A percentile compares a stretch with the other conserved stretches of the same genome.
Conservation (phyloP, 1,140 invertebrate genomes). For the Acromyrmex heyeri region DNA sequence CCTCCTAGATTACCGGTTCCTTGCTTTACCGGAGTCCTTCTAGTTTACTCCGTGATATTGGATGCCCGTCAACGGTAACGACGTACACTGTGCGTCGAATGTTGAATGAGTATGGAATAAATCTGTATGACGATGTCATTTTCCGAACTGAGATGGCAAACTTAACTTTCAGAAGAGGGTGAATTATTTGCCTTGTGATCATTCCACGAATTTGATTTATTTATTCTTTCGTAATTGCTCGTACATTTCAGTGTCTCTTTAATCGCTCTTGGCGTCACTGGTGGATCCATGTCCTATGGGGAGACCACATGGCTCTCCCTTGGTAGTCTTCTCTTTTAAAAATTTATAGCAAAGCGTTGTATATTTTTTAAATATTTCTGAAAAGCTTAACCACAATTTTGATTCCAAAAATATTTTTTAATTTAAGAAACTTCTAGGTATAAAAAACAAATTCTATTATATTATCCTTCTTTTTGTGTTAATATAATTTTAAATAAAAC, state of each 20-base stretch:
- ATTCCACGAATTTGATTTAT: background rate
- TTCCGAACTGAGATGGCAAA: background rate
- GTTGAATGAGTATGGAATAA: background rate
- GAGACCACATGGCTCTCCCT: too few species aligned
- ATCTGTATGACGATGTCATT: background rate
- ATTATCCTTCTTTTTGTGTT: too few species aligned
- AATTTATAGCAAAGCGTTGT: too few species aligned
- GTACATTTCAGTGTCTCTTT: background rate
- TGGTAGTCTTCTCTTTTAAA: too few species aligned
- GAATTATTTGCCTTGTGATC: background rate
- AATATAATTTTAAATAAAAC: too few species aligned
- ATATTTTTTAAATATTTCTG: too few species aligned
- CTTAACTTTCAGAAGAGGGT: background rate
- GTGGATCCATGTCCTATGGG: too few species aligned
- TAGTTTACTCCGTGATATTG: conserved; percentile 20
- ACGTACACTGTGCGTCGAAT: background rate
- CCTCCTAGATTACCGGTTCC: conserved; percentile 6
- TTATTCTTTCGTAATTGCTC: background rate
- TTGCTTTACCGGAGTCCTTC: background rate
- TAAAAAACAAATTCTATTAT: too few species aligned
- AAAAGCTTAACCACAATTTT: too few species aligned
- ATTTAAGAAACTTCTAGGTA: too few species aligned
- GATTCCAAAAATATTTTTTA: too few species aligned
- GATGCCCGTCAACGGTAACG: conserved; percentile 18
- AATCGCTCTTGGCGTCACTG: too few species aligned